Evolutionary conservation across 2,113 vertebrate genomes (phyloP).

Genomic region (Dunckerocampus dactyliophorus): DNA sequence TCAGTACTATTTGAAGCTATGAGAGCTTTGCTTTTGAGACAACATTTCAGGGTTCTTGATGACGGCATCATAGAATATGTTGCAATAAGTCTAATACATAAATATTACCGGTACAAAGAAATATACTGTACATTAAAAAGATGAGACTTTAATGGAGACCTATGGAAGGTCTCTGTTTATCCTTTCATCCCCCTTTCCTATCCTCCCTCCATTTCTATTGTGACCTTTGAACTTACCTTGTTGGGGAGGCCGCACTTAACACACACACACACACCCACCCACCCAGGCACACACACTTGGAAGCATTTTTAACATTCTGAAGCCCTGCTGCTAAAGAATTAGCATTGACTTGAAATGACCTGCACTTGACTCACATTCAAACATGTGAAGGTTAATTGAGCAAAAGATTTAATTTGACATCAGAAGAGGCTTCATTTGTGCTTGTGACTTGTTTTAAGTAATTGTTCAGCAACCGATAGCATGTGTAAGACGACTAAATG

Average conservation of each 20-base stretch:
- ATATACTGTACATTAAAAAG: background rate
- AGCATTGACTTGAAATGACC: slow-evolving; percentile 34
- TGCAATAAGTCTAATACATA: background rate
- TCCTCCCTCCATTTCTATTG: slow-evolving; percentile 53
- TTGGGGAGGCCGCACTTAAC: slow-evolving; percentile 50
- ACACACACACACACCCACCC: slow-evolving; percentile 24
- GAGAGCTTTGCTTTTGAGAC: background rate
- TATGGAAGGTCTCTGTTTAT: slow-evolving; percentile 44
- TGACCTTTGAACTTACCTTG: slow-evolving; percentile 53
- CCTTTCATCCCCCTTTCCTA: slow-evolving; percentile 58
- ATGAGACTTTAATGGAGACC: slow-evolving; percentile 48
- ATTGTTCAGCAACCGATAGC: too few species aligned
- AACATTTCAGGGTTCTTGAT: background rate
- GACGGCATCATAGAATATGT: background rate
- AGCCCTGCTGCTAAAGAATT: too few species aligned
- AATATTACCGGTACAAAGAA: too few species aligned
- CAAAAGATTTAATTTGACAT: background rate
- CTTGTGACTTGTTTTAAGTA: too few species aligned
- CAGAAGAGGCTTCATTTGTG: too few species aligned
- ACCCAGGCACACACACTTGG: background rate
- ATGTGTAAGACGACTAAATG: background rate
- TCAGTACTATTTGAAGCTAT: too few species aligned
- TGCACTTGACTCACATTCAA: slow-evolving; percentile 10
- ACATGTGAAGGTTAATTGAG: slow-evolving; percentile 24
- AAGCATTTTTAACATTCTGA: slow-evolving; percentile 11